Evolutionary conservation across 2,113 vertebrate genomes (phyloP), one percentile per base, ranked within the genome.

Genomic region (Apodemus sylvaticus): DNA sequence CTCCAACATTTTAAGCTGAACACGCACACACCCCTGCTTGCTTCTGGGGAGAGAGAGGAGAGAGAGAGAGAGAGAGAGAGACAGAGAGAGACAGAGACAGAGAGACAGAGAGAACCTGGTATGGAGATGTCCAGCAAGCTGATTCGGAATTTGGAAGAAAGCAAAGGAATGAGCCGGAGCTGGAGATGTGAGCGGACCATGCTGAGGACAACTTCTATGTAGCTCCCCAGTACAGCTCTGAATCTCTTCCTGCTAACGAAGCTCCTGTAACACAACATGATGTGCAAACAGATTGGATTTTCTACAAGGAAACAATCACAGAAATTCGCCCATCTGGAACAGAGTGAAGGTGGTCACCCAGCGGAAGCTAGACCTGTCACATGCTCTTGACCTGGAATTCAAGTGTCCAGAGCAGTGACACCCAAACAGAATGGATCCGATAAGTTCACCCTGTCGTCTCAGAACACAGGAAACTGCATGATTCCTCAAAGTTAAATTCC

Each of bases 361-460:
- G 22, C 68, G 26, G 20, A 70, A 93, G 51, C 7, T 16, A 20
- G 24, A 66, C 36, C 60, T 85, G 7, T 45, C 53, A 45, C 17
- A 29, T 55, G 62, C 89, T 83, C 91, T 87, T 83, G n/a, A 91
- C 73, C 78, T 94, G 76, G 74, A 90, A 90, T 89, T 62, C 39
- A 24, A 77, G 11, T 62, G 85, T 66, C 9, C 7, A 73, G 17
- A 58, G 19, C 94, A 81, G 55, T 73, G 81, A 77, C 45, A 39
- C 76, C 14, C n/a, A 71, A 85, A 10, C 55, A 92, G 55, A 78
- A 86, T 64, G 55, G 36, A 13, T 60, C 42, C 31, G 60, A 93
- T 48, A 19, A 29, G 70, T 78, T 73, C 36, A 31, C 60, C 53
- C 88, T 55, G n/a, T 53, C 48, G 10, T 62, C 45, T 22, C 17